phyloP scores from a whole-genome alignment of 2,113 vertebrate species.

The Falco punctatus region DNA sequence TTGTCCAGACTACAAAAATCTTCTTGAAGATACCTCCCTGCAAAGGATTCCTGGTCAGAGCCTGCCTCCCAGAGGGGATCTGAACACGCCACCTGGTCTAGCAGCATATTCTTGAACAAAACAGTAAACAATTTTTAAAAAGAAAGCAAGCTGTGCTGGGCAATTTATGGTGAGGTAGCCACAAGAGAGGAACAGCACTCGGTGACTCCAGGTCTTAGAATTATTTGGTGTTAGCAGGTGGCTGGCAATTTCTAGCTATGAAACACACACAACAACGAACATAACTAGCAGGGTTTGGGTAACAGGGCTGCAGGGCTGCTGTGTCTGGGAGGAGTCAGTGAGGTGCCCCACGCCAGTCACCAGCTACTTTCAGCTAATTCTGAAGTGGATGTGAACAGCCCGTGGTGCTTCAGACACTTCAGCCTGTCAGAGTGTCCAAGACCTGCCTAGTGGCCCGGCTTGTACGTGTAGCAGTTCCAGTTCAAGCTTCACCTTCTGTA shows the following conservation, averaged over 20 bases:
- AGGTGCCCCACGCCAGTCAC: neutral
- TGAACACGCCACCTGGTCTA: conserved; percentile 63
- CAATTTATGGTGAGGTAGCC: neutral
- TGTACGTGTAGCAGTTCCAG: neutral
- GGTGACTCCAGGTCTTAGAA: neutral
- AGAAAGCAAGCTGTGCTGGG: neutral
- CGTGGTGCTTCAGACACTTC: neutral
- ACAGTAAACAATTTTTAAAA: neutral
- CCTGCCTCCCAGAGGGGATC: neutral
- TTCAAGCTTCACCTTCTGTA: neutral
- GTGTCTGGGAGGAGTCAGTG: neutral
- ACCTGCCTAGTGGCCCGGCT: neutral
- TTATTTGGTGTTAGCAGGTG: neutral
- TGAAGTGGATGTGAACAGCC: neutral
- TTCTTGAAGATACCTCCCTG: conserved; percentile 72
- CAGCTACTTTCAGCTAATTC: neutral
- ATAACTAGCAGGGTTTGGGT: neutral
- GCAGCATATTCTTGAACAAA: conserved; percentile 79
- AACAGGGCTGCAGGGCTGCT: neutral
- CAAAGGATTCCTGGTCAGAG: conserved; percentile 73
- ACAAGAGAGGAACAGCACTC: neutral
- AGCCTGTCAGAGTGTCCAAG: neutral
- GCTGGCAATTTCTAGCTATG: neutral
- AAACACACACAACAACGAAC: neutral
- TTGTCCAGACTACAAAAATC: conserved; percentile 68